phyloP scores from a whole-genome alignment of 2,888 invertebrate genomes.

The Morpho achilles region DNA sequence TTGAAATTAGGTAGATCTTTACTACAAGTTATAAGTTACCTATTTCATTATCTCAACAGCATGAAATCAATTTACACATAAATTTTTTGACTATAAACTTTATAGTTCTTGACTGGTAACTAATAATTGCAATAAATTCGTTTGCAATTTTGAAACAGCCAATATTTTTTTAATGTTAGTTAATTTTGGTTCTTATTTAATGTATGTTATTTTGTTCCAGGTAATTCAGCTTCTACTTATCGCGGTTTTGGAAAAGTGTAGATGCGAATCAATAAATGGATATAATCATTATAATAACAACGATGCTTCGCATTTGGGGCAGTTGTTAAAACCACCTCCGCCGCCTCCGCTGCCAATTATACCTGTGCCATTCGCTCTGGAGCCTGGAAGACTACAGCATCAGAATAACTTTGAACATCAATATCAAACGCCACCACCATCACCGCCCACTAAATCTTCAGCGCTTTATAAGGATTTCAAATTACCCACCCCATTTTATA shows the following conservation, averaged over 20 bases:
- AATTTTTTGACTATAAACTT: too few relatives aligned
- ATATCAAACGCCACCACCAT: slow-evolving; percentile 48
- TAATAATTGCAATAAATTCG: too few relatives aligned
- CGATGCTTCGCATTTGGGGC: slow-evolving; percentile 54
- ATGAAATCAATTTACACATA: too few relatives aligned
- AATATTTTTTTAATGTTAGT: too few relatives aligned
- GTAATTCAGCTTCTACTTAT: slow-evolving; percentile 53
- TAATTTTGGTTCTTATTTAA: background rate
- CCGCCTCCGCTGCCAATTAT: slow-evolving; percentile 53
- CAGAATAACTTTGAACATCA: slow-evolving; percentile 54
- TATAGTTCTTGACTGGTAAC: too few relatives aligned
- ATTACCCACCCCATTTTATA: slow-evolving; percentile 69
- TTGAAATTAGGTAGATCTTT: too few relatives aligned
- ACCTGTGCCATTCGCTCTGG: slow-evolving; percentile 64
- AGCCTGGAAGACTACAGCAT: slow-evolving; percentile 51
- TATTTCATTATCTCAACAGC: too few relatives aligned
- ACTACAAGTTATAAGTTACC: too few relatives aligned
- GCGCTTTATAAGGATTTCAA: slow-evolving; percentile 51
- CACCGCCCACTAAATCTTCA: slow-evolving; percentile 39
- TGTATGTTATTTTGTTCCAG: slow-evolving; percentile 44
- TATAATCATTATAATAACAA: slow-evolving; percentile 42
- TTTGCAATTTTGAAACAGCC: too few relatives aligned
- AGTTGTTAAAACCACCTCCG: slow-evolving; percentile 66
- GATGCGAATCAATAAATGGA: slow-evolving; percentile 47
- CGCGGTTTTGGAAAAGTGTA: slow-evolving; percentile 45